Conservation (phyloP, 2,888 invertebrate species). For the Heliconius aoede region DNA sequence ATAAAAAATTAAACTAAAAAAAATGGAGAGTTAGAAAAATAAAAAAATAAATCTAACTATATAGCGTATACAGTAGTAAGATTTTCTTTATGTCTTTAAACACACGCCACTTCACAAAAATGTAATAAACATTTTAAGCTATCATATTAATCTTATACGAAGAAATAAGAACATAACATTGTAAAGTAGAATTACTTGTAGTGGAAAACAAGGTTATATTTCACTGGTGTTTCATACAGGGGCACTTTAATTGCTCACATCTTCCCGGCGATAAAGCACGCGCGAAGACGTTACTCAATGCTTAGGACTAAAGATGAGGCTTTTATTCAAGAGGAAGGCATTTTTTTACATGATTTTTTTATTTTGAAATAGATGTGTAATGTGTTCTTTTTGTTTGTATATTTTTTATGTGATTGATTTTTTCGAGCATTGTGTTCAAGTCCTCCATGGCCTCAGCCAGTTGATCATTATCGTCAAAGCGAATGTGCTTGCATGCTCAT, state of each 20-base stretch:
- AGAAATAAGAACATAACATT: conserved; percentile 6
- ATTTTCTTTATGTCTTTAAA: too few relatives aligned
- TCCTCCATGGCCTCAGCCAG: too few relatives aligned
- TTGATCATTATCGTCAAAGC: too few relatives aligned
- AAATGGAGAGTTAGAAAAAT: too few relatives aligned
- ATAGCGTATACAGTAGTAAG: too few relatives aligned
- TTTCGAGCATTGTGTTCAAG: too few relatives aligned
- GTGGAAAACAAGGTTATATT: conserved; percentile 33
- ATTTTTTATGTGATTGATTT: too few relatives aligned
- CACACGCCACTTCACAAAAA: conserved; percentile 4
- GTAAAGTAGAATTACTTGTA: conserved; percentile 24
- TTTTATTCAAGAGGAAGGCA: conserved; percentile 40
- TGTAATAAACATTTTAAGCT: background rate
- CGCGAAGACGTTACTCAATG: conserved; percentile 51
- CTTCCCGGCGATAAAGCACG: conserved; percentile 53
- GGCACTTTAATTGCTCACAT: conserved; percentile 49
- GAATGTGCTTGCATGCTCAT: too few relatives aligned
- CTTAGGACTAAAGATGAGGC: conserved; percentile 45
- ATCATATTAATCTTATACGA: conserved; percentile 20
- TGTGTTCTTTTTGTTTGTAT: too few relatives aligned
- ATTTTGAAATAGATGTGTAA: too few relatives aligned
- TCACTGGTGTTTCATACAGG: conserved; percentile 39
- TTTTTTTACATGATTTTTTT: background rate
- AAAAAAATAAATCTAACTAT: too few relatives aligned
- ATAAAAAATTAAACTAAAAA: too few relatives aligned